Evolutionary conservation across 2,888 invertebrate species (phyloP), one percentile per base, ranked within the genome.

Genomic region (Mythimna vitellina): DNA sequence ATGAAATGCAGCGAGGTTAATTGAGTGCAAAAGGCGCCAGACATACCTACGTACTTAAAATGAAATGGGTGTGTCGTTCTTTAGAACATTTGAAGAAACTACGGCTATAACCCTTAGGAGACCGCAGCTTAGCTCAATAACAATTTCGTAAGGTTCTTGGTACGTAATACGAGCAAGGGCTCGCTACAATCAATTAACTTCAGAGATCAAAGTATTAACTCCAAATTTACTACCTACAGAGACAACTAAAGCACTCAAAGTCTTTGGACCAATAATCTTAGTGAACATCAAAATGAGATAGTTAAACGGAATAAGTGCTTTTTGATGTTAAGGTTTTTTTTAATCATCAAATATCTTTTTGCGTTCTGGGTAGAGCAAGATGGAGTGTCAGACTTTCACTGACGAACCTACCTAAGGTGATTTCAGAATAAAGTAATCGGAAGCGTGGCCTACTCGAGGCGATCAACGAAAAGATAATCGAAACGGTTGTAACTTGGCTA

Each of bases 241-340:
- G 60, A 72, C 54, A 35, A 54, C 53, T 54, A 25, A 61, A 60
- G 8, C 73, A 25, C 17, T 46, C 3, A 22, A 7, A 6, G 9
- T n/a, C 22, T 54, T 54, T 10, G n/a, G 8, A 25, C 53, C 32
- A 17, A 9, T 72, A 46, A 72, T 61, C 32, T 35, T 54, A 54
- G 54, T 61, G 46, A 60, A 61, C 32, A n/a, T 7, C n/a, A 56
- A 65, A 73, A 79, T 20, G 29, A 61, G 42, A 35, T 42, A 71
- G 25, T 65, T 14, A 62, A 57, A 62, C 7, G 0, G 46, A 49
- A 42, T 56, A 32, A 42, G 35, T 22, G 42, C n/a, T 25, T 42
- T 78, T 54, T 38, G 14, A 53, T 38, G 25, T 63, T 20, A 61
- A 29, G 29, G 53, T 17, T 46, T 46, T 46, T 17, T 46, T 46